Percentiles rank a stretch among this genome's conserved stretches.
phyloP scores from a whole-genome alignment of 2,113 vertebrate genomes.

The Mesitornis unicolor region DNA sequence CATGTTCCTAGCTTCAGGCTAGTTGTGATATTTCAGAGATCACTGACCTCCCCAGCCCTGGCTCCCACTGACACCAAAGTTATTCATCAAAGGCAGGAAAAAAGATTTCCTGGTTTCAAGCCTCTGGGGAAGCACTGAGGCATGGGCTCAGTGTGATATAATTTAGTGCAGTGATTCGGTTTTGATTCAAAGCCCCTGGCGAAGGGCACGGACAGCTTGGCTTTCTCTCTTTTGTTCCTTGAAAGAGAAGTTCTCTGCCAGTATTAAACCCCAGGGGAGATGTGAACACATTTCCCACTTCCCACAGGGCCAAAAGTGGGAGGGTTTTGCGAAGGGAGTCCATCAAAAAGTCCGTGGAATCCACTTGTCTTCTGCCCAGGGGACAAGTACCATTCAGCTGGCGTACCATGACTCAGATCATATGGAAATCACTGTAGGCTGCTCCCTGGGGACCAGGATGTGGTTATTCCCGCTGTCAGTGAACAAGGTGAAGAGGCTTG shows the following conservation, averaged over 20 bases:
- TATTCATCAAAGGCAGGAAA: constrained; percentile 9
- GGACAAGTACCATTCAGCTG: background rate
- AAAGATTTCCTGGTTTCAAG: background rate
- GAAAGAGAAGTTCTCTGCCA: background rate
- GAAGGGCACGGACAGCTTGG: background rate
- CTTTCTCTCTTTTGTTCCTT: background rate
- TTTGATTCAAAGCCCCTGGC: background rate
- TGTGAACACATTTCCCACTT: background rate
- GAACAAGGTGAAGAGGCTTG: background rate
- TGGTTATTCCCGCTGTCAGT: fast-evolving
- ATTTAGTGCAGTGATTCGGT: background rate
- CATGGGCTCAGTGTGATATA: background rate
- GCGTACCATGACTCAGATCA: fast-evolving
- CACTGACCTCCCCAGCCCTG: fast-evolving
- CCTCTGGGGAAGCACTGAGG: background rate
- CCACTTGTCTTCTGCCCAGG: background rate
- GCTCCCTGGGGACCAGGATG: background rate
- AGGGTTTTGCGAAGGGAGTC: background rate
- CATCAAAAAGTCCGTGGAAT: background rate
- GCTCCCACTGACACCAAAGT: background rate
- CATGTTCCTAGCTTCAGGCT: background rate
- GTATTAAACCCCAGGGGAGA: background rate
- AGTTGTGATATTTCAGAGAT: background rate
- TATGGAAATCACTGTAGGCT: background rate
- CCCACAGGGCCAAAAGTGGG: background rate